Evolutionary conservation across 2,888 invertebrate genomes (phyloP).

Genomic region (Caenorhabditis sulstoni): DNA sequence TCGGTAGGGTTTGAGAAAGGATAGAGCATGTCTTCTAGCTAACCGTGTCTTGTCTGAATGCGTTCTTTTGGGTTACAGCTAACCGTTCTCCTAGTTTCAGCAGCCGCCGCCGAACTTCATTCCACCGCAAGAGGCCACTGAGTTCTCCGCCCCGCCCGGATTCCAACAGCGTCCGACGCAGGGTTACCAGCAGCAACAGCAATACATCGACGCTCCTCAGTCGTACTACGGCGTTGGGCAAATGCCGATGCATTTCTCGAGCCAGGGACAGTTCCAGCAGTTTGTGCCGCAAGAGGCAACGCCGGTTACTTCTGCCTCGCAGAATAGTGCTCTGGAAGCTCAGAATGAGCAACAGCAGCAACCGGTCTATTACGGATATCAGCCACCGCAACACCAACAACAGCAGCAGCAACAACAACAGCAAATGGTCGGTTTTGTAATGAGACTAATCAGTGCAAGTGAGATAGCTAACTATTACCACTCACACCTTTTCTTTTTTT

Average conservation of each 20-base stretch:
- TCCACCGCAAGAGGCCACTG: conserved; percentile 4
- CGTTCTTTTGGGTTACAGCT: background rate
- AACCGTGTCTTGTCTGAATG: background rate
- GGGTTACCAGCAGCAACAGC: conserved; percentile 26
- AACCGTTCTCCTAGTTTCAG: conserved; percentile 23
- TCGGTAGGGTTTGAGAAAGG: conserved; percentile 16
- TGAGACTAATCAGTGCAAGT: no score
- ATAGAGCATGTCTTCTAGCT: background rate
- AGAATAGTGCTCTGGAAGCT: conserved; percentile 8
- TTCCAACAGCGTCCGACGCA: conserved; percentile 6
- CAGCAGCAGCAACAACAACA: conserved; percentile 13
- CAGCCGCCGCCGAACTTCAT: conserved; percentile 29
- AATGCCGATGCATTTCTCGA: conserved; percentile 10
- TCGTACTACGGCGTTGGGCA: background rate
- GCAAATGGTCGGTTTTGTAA: conserved; percentile 27
- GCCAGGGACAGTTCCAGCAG: conserved; percentile 7
- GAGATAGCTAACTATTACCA: background rate
- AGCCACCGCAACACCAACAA: background rate
- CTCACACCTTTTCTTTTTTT: no score
- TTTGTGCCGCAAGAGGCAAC: conserved; percentile 22
- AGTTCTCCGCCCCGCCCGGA: conserved; percentile 31
- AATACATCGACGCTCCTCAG: conserved; percentile 14
- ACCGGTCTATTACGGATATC: conserved; percentile 1
- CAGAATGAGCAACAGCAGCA: conserved; percentile 24
- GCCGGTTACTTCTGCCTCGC: conserved; percentile 11